A percentile compares a stretch with the other conserved stretches of the same genome.
Evolutionary conservation across 2,888 invertebrate species (phyloP).

Genomic region (Gymnocheta viridis): DNA sequence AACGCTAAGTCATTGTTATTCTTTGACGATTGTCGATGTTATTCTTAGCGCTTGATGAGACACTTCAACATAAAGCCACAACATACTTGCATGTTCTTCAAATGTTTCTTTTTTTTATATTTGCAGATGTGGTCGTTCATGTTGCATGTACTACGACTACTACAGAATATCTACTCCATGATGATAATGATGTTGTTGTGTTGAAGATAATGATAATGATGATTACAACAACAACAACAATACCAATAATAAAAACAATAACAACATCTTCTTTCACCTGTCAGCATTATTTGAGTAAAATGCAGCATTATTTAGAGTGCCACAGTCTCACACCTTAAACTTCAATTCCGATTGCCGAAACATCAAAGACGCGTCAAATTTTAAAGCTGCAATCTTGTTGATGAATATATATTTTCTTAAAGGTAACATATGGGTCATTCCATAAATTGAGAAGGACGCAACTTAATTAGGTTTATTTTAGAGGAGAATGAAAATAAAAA

Average conservation of each 20-base stretch:
- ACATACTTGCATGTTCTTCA: constrained; percentile 52
- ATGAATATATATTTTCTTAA: background rate
- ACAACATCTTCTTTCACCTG: constrained; percentile 65
- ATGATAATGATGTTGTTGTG: constrained; percentile 36
- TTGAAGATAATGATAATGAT: constrained; percentile 35
- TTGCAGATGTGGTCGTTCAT: constrained; percentile 41
- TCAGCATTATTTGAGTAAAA: constrained; percentile 68
- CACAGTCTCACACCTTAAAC: constrained; percentile 68
- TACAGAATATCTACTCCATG: constrained; percentile 16
- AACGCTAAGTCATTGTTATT: constrained; percentile 69
- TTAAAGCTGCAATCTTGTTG: constrained; percentile 53
- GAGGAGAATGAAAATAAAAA: background rate
- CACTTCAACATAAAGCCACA: constrained; percentile 59
- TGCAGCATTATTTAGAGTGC: constrained; percentile 65
- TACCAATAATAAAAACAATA: background rate
- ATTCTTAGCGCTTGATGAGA: constrained; percentile 70
- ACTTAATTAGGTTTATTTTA: background rate
- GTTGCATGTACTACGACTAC: constrained; percentile 10
- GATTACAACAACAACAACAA: constrained; percentile 4
- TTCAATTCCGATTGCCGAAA: constrained; percentile 70
- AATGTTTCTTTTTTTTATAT: constrained; percentile 16
- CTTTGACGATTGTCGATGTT: constrained; percentile 70
- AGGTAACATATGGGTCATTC: constrained; percentile 32
- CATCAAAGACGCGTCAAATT: constrained; percentile 69
- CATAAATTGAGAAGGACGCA: background rate